These are phyloP conservation scores for Drosophila ercepeae DNA, from an alignment of 1,140 invertebrate species.

Conservation along the genomic window DNA sequence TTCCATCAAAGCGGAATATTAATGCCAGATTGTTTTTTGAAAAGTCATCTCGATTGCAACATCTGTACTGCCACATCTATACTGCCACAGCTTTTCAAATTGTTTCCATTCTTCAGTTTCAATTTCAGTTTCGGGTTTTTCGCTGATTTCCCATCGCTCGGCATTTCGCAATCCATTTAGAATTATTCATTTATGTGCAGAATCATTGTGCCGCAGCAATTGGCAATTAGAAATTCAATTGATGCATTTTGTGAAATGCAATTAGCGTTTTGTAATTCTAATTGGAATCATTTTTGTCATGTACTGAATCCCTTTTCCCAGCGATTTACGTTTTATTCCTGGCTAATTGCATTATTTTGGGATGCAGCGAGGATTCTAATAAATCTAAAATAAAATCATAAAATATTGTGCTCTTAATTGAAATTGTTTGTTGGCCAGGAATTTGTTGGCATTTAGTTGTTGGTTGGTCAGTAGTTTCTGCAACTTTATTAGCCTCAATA, in stretches of 20 bases:
- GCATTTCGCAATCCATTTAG: slow-evolving; percentile 39
- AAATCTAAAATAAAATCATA: too few relatives aligned
- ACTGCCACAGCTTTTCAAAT: slow-evolving; percentile 2
- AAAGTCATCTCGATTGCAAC: slow-evolving; percentile 14
- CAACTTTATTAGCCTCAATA: slow-evolving; percentile 12
- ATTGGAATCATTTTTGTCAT: slow-evolving; percentile 50
- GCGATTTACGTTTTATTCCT: slow-evolving; percentile 40
- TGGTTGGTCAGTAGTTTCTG: background rate
- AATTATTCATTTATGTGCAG: slow-evolving; percentile 59
- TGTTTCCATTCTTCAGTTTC: slow-evolving; percentile 22
- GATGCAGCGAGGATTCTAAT: slow-evolving; percentile 1
- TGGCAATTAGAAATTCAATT: slow-evolving; percentile 74
- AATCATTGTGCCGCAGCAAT: slow-evolving; percentile 50
- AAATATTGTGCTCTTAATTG: too few relatives aligned
- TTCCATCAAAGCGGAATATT: background rate
- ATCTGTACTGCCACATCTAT: slow-evolving; percentile 5
- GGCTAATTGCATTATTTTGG: slow-evolving; percentile 58
- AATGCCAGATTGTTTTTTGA: background rate
- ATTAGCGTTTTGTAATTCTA: slow-evolving; percentile 72
- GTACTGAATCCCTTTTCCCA: slow-evolving; percentile 1
- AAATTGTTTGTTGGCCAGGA: background rate
- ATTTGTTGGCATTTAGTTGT: background rate
- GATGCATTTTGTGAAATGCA: slow-evolving; percentile 70
- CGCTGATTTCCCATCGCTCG: slow-evolving; percentile 6
- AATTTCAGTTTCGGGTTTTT: background rate